Evolutionary conservation across 2,113 vertebrate genomes (phyloP).

Genomic region (Coptodon rendalli): DNA sequence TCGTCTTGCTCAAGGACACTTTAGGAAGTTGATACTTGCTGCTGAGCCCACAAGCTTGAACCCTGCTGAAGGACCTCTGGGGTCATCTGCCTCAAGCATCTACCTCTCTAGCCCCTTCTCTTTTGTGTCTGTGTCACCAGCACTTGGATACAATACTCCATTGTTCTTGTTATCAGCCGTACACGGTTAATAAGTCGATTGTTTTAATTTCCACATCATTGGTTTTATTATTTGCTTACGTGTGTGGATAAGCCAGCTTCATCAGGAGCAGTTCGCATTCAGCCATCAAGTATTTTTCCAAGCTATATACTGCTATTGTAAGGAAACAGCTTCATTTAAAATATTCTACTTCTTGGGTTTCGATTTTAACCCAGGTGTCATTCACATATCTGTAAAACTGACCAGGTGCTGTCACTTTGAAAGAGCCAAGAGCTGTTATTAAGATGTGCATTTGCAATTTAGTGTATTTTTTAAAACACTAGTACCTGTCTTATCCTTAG

Average conservation of each 20-base stretch:
- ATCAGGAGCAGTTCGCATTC: background rate
- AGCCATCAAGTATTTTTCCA: background rate
- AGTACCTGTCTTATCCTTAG: background rate
- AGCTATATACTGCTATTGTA: background rate
- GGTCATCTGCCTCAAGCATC: background rate
- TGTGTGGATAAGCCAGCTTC: background rate
- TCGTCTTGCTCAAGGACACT: background rate
- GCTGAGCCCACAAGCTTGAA: slow-evolving; percentile 1
- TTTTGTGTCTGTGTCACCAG: background rate
- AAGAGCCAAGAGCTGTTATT: background rate
- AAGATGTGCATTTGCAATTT: background rate
- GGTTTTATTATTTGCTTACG: background rate
- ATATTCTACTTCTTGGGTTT: background rate
- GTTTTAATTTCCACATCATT: background rate
- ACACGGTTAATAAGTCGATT: background rate
- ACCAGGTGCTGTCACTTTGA: background rate
- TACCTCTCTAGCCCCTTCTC: background rate
- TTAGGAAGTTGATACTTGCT: background rate
- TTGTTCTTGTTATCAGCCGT: background rate
- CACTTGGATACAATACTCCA: background rate
- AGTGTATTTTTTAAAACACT: background rate
- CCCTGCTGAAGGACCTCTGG: background rate
- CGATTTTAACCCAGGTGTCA: background rate
- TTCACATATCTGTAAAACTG: background rate
- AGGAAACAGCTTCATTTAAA: background rate